These are phyloP conservation scores for Sycophila texana DNA, from an alignment of 2,888 invertebrate species.

Conservation along the genomic window DNA sequence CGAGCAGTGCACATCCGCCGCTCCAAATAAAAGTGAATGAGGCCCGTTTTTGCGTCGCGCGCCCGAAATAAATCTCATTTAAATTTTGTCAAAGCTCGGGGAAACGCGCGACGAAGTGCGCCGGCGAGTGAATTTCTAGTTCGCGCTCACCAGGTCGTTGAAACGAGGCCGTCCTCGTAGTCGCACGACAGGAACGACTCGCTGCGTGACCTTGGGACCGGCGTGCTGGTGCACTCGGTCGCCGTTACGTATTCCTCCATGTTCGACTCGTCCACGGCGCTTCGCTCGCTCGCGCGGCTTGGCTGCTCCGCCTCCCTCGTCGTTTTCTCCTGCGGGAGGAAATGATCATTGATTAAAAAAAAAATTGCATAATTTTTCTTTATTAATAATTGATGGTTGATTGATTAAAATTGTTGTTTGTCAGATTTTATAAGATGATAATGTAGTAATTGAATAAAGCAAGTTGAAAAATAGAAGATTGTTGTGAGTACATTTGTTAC, in stretches of 20 bases:
- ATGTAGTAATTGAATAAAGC: too few species aligned
- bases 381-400: not conserved
- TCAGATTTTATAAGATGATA: too few species aligned
- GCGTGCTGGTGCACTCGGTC: conserved; percentile 82
- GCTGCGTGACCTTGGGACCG: conserved; percentile 77
- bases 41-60: conserved; percentile 26
- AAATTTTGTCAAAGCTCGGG: conserved; percentile 39
- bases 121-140: not conserved
- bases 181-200: conserved; percentile 84
- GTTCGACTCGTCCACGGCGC: conserved; percentile 76
- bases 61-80: conserved; percentile 48
- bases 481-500: too few species aligned
- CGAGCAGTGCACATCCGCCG: not conserved
- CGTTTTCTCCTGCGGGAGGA: conserved; percentile 1
- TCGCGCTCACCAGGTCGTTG: conserved; percentile 55
- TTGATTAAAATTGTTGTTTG: too few species aligned
- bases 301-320: not conserved
- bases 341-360: too few species aligned
- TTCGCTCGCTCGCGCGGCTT: conserved; percentile 33
- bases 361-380: not conserved
- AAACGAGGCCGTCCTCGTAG: conserved; percentile 76
- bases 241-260: conserved; percentile 82
- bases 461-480: too few species aligned
- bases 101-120: not conserved
- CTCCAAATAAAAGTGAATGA: conserved; percentile 52